Evolutionary conservation across 2,888 invertebrate genomes (phyloP).

Genomic region (Monopis laevigella): DNA sequence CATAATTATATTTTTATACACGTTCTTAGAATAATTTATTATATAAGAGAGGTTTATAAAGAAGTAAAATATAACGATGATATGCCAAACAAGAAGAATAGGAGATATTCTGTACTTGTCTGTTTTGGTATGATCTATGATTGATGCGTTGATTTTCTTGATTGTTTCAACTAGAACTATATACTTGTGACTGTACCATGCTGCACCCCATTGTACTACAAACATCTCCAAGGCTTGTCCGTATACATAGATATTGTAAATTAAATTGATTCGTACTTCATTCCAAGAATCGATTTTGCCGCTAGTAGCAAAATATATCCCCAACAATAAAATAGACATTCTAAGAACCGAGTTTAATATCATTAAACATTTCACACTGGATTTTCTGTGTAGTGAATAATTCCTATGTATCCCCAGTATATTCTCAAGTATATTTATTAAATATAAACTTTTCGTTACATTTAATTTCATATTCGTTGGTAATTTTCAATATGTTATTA

Average conservation of each 20-base stretch:
- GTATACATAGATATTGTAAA: background rate
- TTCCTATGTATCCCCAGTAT: background rate
- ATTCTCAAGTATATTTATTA: background rate
- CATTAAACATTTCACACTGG: background rate
- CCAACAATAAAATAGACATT: background rate
- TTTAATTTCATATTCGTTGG: too few relatives aligned
- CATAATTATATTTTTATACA: background rate
- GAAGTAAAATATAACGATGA: background rate
- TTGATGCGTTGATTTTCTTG: background rate
- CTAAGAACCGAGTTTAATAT: background rate
- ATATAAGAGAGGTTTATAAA: background rate
- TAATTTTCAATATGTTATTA: too few relatives aligned
- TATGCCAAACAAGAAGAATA: background rate
- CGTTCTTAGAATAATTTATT: background rate
- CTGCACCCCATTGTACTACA: background rate
- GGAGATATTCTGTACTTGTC: background rate
- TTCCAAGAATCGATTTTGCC: background rate
- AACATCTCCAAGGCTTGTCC: background rate
- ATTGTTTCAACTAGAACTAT: background rate
- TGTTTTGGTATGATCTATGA: too few relatives aligned
- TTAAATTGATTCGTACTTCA: background rate
- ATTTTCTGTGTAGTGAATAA: background rate
- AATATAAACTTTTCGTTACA: conserved; percentile 1
- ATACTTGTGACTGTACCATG: background rate
- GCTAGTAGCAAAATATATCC: background rate